Conservation (phyloP, 2,113 vertebrate genomes). For the Solea senegalensis region DNA sequence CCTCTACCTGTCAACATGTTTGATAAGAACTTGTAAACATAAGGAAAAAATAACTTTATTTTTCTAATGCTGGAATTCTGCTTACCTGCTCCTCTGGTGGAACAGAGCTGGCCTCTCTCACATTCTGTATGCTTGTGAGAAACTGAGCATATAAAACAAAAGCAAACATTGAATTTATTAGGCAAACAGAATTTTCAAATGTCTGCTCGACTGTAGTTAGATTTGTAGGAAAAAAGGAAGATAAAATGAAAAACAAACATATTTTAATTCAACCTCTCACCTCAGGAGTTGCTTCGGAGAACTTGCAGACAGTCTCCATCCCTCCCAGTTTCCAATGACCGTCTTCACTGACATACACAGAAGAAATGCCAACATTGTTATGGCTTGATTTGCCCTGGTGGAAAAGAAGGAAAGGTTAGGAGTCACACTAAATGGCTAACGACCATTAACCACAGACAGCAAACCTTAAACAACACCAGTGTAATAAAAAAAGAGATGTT, state of each 20-base stretch:
- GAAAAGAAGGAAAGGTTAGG: constrained; percentile 12
- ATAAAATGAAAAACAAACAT: not conserved
- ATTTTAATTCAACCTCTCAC: constrained; percentile 66
- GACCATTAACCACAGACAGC: too few relatives aligned
- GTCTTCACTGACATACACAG: constrained; percentile 95
- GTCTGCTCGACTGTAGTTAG: not conserved
- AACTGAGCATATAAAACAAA: constrained; percentile 82
- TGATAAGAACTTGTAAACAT: constrained; percentile 15
- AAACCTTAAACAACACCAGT: too few relatives aligned
- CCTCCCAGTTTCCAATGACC: constrained; percentile 98
- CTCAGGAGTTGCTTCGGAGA: constrained; percentile 90
- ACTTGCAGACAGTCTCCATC: constrained; percentile 95
- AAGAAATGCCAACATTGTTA: constrained; percentile 94
- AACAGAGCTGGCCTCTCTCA: constrained; percentile 85
- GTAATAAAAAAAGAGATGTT: too few relatives aligned
- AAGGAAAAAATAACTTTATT: not conserved
- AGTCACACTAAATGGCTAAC: not conserved
- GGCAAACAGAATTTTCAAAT: not conserved
- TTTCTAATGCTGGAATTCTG: not conserved
- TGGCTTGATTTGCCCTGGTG: constrained; percentile 92
- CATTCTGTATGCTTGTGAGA: constrained; percentile 83
- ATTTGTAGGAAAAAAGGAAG: not conserved
- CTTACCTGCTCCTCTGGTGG: constrained; percentile 92
- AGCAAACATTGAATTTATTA: too few relatives aligned
- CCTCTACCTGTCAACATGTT: constrained; percentile 80